Conservation (phyloP, 2,113 vertebrate species). For the Heptranchias perlo region DNA sequence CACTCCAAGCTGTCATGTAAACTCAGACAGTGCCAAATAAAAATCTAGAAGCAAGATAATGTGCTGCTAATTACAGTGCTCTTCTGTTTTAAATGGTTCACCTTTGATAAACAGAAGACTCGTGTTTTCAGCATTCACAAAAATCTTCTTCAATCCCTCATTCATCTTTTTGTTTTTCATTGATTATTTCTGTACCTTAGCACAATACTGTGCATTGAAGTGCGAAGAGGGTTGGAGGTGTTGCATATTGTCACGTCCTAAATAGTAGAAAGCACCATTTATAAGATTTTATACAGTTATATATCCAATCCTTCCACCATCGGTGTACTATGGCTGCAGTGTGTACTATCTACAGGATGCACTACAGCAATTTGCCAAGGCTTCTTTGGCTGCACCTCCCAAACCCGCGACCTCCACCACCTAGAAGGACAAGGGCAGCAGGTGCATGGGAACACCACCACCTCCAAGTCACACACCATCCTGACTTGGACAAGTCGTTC, state of each 20-base stretch:
- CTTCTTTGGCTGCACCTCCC: too few relatives aligned
- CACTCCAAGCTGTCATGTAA: too few relatives aligned
- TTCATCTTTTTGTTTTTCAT: neutral
- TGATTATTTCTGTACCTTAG: neutral
- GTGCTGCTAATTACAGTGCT: too few relatives aligned
- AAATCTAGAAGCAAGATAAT: too few relatives aligned
- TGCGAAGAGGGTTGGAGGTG: too few relatives aligned
- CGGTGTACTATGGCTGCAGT: too few relatives aligned
- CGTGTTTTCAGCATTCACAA: neutral
- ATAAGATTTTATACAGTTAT: neutral
- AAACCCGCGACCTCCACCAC: too few relatives aligned
- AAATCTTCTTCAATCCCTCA: neutral
- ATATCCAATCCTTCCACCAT: neutral
- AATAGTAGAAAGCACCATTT: neutral
- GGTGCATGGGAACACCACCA: neutral
- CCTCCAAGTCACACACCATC: neutral
- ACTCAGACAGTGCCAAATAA: too few relatives aligned
- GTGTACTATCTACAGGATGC: too few relatives aligned
- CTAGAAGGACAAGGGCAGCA: neutral
- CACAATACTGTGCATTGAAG: neutral
- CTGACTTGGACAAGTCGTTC: neutral
- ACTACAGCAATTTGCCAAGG: too few relatives aligned
- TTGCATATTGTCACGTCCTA: neutral
- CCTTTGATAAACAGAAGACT: neutral
- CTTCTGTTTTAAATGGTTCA: neutral